Evolutionary conservation across 2,888 invertebrate species (phyloP).

Genomic region (Dinocampus coccinellae): DNA sequence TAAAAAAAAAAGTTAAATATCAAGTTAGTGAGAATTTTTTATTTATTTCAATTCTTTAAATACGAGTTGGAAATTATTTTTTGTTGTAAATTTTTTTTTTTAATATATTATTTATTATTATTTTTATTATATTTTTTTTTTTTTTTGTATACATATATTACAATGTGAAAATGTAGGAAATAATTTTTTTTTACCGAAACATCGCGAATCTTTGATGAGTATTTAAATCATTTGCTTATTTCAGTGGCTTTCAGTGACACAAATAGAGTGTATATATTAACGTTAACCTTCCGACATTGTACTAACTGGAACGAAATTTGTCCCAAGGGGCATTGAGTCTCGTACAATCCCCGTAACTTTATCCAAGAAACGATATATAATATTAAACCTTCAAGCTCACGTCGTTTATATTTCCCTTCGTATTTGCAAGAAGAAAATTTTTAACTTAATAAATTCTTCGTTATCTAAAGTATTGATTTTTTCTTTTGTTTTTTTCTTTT

Average conservation of each 20-base stretch:
- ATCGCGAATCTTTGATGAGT: slow-evolving; percentile 51
- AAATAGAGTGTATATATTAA: slow-evolving; percentile 46
- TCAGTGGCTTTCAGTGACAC: slow-evolving; percentile 35
- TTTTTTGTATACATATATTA: background rate
- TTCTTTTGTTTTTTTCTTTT: background rate
- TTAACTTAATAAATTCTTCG: slow-evolving; percentile 23
- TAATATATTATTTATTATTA: background rate
- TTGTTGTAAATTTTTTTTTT: too few species aligned
- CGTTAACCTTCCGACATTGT: slow-evolving; percentile 59
- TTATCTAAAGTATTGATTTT: slow-evolving; percentile 36
- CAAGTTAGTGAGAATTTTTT: background rate
- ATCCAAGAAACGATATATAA: slow-evolving; percentile 33
- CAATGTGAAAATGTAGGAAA: background rate
- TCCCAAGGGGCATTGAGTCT: slow-evolving; percentile 57
- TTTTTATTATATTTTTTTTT: background rate
- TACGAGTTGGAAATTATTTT: too few species aligned
- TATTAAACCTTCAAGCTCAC: background rate
- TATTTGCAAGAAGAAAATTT: slow-evolving; percentile 42
- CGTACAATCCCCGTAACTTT: slow-evolving; percentile 52
- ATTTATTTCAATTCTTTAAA: background rate
- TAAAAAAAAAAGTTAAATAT: background rate
- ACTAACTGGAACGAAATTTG: slow-evolving; percentile 56
- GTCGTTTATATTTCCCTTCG: background rate
- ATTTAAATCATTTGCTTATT: slow-evolving; percentile 53
- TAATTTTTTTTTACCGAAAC: slow-evolving; percentile 55